phyloP scores from a whole-genome alignment of 2,888 invertebrate species.

The Furcula furcula region DNA sequence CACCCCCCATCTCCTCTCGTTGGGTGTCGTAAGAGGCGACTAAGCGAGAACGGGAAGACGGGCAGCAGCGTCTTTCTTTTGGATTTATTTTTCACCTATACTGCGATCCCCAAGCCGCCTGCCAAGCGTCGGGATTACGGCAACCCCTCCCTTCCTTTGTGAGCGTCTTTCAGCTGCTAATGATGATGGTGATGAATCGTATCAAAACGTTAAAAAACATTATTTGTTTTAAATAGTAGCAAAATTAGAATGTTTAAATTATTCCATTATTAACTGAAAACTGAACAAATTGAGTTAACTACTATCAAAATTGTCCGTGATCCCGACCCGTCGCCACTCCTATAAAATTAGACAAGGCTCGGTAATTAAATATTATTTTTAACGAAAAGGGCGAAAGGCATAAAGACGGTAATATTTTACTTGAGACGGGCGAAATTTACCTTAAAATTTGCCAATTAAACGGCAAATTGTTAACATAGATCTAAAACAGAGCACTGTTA shows the following conservation, averaged over 20 bases:
- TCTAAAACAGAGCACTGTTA: slow-evolving; percentile 15
- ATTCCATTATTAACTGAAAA: not conserved
- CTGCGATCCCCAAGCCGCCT: no score
- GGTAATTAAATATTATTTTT: slow-evolving; percentile 2
- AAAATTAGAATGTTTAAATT: not conserved
- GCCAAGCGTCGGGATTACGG: no score
- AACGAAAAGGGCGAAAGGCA: not conserved
- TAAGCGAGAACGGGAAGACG: no score
- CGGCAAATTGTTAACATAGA: slow-evolving; percentile 15
- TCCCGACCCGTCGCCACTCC: not conserved
- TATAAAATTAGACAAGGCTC: not conserved
- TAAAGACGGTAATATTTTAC: not conserved
- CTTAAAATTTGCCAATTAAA: slow-evolving; percentile 11
- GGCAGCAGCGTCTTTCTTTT: no score
- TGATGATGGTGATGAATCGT: no score
- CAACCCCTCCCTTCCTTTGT: no score
- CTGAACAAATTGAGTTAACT: not conserved
- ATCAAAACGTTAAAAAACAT: not conserved
- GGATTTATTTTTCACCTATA: no score
- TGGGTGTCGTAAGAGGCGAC: no score
- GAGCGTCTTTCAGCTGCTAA: no score
- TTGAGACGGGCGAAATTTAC: not conserved
- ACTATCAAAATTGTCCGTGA: not conserved
- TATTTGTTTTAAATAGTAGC: no score
- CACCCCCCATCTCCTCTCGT: no score